Base-by-base conservation (phyloP, 2,113 vertebrate species). In the Tragelaphus scriptus region DNA sequence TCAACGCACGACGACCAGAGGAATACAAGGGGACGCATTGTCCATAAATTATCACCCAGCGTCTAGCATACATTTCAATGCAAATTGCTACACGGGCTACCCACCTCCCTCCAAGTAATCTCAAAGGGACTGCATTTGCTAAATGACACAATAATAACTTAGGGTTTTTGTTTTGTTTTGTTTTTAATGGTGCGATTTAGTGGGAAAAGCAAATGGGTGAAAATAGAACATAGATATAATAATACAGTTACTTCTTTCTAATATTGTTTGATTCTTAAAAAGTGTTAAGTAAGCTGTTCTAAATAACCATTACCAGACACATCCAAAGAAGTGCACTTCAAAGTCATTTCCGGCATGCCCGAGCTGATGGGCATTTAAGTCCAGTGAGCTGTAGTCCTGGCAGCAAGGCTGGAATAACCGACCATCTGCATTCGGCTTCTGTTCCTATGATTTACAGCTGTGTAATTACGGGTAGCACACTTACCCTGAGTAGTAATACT, bases 361-460 rank as follows among this genome's bases (percentile, higher is more conserved):
- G 23, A 26, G 21, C 25, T 1, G 49, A 32, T 0, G 4, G 49
- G 58, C 6, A 0, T 49, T 16, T 47, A 19, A 12, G 28, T 36
- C 17, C 56, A 26, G 19, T 1, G 36, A n/a, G 56, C 25, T 5
- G 32, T 5, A 30, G 11, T 8, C 25, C 10, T 2, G 32, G 51
- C 23, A 2, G 51, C 16, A 32, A 1, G 7, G 2, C 7, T 9
- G 40, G 80, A 14, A 40, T 55, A 8, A 5, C 14, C 1, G 9
- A 6, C 51, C 15, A 1, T 40, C 14, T 6, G 36, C 28, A 11
- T 26, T 56, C 44, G 19, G n/a, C 77, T 28, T 49, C 94, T 47
- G n/a, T 40, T 58, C 32, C 75, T 36, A 0, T 1, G 0, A 53
- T 17, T 79, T 49, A 28, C 2, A 49, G n/a, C 77, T 21, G 3